These are phyloP conservation scores for Spea multiplicata DNA, from an alignment of 2,113 vertebrate genomes.

Conservation along the genomic window DNA sequence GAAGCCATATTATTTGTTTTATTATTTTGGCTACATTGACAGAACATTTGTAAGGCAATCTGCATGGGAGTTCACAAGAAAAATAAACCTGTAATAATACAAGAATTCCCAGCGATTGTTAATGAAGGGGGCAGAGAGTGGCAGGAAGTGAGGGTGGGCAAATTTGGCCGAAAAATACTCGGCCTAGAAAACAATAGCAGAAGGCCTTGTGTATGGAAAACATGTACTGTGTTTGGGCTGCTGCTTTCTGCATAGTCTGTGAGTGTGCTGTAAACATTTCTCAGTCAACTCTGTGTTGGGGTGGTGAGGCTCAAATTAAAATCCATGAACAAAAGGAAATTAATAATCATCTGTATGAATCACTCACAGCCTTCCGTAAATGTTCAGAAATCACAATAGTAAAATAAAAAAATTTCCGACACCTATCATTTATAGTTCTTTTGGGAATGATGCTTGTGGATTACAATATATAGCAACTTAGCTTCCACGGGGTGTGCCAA, in stretches of 20 bases:
- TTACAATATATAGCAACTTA: no score
- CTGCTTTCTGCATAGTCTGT: neutral
- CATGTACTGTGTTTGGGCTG: neutral
- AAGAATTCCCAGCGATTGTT: slow-evolving; percentile 12
- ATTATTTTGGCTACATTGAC: slow-evolving; percentile 8
- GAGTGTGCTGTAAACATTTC: neutral
- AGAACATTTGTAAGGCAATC: slow-evolving; percentile 35
- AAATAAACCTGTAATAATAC: slow-evolving; percentile 19
- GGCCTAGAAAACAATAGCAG: neutral
- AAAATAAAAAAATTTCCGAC: no score
- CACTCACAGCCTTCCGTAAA: no score
- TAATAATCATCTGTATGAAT: no score
- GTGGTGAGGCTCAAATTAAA: no score
- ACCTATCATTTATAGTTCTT: no score
- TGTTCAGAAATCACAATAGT: no score
- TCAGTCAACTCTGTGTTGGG: neutral
- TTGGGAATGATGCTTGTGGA: no score
- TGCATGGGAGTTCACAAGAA: slow-evolving; percentile 24
- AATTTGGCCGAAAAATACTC: neutral
- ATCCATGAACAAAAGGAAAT: no score
- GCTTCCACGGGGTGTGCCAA: no score
- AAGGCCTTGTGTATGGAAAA: neutral
- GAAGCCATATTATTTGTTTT: slow-evolving; percentile 1
- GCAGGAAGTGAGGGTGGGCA: neutral
- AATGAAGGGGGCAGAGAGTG: neutral